Evolutionary conservation across 2,797 vertebrate genomes (phyloP), one percentile per base, ranked within the genome.

Genomic region (Myotis findleyi): DNA sequence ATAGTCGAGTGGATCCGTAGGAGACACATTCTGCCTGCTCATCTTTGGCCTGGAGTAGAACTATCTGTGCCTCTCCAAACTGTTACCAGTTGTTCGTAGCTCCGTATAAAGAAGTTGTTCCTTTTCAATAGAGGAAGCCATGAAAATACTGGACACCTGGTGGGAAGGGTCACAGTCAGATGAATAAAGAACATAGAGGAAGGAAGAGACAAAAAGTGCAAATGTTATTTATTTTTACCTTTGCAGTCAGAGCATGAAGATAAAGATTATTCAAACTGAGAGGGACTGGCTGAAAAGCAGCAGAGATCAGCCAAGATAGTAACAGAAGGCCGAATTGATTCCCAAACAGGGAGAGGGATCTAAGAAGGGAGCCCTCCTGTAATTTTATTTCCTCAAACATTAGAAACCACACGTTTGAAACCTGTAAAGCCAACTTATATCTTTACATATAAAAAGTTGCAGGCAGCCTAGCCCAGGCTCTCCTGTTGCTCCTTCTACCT

Each of bases 341-440:
- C 44, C 72, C 14, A 1, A 51, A 36, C 14, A 36, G 23, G 20
- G 47, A 9, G 36, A 49, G 3, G 53, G 41, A 81, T 8, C 3
- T 51, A 27, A 64, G 38, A 82, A 36, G 49, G 62, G 49, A 30
- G n/a, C 6, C 30, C 21, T 76, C 8, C 38, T 57, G 6, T 64
- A 57, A 71, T 84, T 84, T 75, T 30, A 44, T 84, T 87, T 85
- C 69, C 30, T 73, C 90, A 69, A 75, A 87, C 57, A 57, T 59
- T 87, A 94, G 64, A 62, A 64, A 77, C 25, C 36, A 87, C 73
- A 38, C 44, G 10, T 1, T 57, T 86, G n/a, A 89, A 91, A 91
- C 27, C 33, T 41, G 10, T 53, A 72, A 53, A 76, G n/a, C 9
- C 51, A 71, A 64, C 47, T 72, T 38, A 44, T 11, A 20, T n/a